These are phyloP conservation scores for Dendroctonus valens DNA, from an alignment of 1,140 invertebrate species.

Conservation along the genomic window DNA sequence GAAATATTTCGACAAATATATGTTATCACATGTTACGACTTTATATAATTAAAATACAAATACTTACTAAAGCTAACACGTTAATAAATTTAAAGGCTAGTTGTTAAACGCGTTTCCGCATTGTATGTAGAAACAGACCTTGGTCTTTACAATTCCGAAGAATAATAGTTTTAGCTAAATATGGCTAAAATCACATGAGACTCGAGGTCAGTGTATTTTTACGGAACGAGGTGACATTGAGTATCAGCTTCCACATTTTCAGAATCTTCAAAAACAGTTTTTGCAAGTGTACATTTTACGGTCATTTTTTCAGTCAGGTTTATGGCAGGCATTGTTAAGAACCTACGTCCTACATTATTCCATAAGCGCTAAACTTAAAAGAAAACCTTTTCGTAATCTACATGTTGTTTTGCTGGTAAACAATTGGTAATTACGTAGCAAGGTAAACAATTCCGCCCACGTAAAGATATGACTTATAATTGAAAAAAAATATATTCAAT, in stretches of 20 bases:
- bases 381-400: conserved; percentile 11
- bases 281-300: no score
- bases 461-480: no score
- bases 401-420: conserved; percentile 11
- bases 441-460: conserved; percentile 20
- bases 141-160: conserved; percentile 17
- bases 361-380: conserved; percentile 25
- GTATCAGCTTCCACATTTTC: conserved; percentile 6
- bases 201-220: conserved; percentile 9
- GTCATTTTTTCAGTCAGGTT: not conserved
- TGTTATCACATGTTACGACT: conserved; percentile 9
- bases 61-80: not conserved
- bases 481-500: no score
- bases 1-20: conserved; percentile 2
- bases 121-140: conserved; percentile 2
- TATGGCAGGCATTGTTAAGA: conserved; percentile 5
- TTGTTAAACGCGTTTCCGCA: not conserved
- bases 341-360: conserved; percentile 21
- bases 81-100: not conserved
- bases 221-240: conserved; percentile 11
- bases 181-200: conserved; percentile 19
- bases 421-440: conserved; percentile 17
- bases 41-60: conserved; percentile 1
- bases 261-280: conserved; percentile 3
- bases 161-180: conserved; percentile 24